Evolutionary conservation across 2,113 vertebrate species (phyloP), one percentile per base, ranked within the genome.

Genomic region (Notechis scutatus): DNA sequence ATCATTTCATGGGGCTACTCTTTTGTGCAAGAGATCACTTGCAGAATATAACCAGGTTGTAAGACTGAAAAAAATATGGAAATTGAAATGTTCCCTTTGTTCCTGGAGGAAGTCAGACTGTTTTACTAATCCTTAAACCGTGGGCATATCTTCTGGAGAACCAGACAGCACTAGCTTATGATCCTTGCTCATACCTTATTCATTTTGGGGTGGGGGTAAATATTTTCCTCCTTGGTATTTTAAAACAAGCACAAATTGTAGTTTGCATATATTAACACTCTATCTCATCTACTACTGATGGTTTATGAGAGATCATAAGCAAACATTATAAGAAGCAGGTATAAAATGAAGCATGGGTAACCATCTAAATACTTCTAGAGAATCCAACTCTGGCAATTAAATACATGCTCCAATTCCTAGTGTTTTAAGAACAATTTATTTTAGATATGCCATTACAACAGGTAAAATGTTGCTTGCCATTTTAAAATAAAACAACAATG

Each of bases 41-140:
- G 45, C 54, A 87, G 95, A 95, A 95, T 95, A 95, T 95, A 94
- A 94, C 94, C 94, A 95, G 95, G 95, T 92, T 95, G 0, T 0
- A 95, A 94, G 96, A 95, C 95, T 95, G 96, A 96, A 89, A 95
- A 54, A 54, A 81, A 24, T 47, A 3, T 94, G 86, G 96, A 95
- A 96, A 93, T 94, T 91, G 90, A 94, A 45, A 92, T 95, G 88
- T 29, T 91, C 95, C 93, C 93, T 93, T 96, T 93, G 93, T 95
- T 95, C 95, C 94, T 92, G 88, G 26, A 11, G 54, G 81, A 95
- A 92, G 85, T 4, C 93, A 29, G n/a, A 95, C 94, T 55, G 0
- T 69, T 94, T 94, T 95, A 93, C 88, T 94, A 94, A 94, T 26
- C 24, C 94, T 94, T 81, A 57, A 94, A 94, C 21, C 1, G 34